Percentiles rank a stretch among this genome's conserved stretches.
phyloP scores from a whole-genome alignment of 2,888 invertebrate species.

The Patella depressa region DNA sequence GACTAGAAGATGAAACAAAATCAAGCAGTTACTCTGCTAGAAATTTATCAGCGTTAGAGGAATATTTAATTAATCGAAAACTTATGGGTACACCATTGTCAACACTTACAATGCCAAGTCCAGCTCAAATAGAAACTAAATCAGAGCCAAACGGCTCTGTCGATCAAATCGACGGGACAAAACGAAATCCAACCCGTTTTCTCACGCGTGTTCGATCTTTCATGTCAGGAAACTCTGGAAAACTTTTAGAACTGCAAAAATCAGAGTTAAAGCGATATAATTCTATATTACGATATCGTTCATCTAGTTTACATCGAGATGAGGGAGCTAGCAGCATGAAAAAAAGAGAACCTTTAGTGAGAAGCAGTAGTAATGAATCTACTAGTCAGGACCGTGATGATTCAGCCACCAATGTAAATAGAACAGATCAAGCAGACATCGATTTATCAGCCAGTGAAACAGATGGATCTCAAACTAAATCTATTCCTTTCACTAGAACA shows the following conservation, averaged over 20 bases:
- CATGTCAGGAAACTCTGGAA: not conserved
- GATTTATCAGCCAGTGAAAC: too few relatives aligned
- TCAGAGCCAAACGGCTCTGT: not conserved
- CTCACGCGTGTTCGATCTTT: conserved; percentile 1
- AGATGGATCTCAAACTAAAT: not conserved
- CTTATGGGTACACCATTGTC: conserved; percentile 54
- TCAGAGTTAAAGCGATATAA: conserved; percentile 18
- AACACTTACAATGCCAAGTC: conserved; percentile 32
- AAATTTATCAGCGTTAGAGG: conserved; percentile 45
- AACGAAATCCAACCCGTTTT: not conserved
- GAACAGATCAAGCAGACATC: not conserved
- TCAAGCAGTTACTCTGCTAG: conserved; percentile 17
- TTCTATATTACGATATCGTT: conserved; percentile 13
- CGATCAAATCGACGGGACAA: not conserved
- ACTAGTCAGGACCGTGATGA: conserved; percentile 18
- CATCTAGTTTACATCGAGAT: conserved; percentile 6
- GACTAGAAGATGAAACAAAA: not conserved
- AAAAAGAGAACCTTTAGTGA: conserved; percentile 15
- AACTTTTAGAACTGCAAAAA: conserved; percentile 16
- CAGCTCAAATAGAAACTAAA: not conserved
- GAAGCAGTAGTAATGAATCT: conserved; percentile 38
- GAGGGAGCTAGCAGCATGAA: not conserved
- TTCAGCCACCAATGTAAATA: not conserved
- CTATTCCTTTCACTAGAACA: not conserved
- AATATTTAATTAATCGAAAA: conserved; percentile 53